Conservation (phyloP, 2,888 invertebrate species). For the Heteromyza rotundicornis region DNA sequence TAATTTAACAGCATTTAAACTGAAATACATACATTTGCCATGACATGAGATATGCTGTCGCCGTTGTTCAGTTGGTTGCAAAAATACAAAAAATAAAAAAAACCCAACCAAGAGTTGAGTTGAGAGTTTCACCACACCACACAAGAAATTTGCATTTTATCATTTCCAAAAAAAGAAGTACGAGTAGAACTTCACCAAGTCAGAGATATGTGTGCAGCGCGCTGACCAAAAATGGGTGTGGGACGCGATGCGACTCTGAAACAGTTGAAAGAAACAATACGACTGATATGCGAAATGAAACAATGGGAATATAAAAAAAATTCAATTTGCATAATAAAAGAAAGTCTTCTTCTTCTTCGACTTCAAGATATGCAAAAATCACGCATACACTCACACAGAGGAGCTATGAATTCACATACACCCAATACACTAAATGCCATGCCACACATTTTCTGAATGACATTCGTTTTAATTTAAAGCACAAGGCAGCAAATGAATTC, state of each 20-base stretch:
- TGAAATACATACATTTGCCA: neutral
- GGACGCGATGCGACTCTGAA: neutral
- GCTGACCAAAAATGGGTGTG: slow-evolving; percentile 9
- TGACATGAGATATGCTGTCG: neutral
- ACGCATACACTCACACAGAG: neutral
- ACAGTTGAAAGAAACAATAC: neutral
- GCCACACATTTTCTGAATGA: neutral
- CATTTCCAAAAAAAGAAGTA: slow-evolving; percentile 1
- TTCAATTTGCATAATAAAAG: slow-evolving; percentile 13
- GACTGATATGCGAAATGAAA: slow-evolving; percentile 7
- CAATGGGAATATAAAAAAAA: slow-evolving; percentile 12
- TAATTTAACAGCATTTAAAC: neutral
- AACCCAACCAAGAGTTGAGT: too few relatives aligned
- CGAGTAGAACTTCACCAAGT: neutral
- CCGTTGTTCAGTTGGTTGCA: neutral
- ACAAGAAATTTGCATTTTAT: slow-evolving; percentile 8
- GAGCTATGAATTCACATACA: too few relatives aligned
- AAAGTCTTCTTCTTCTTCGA: slow-evolving; percentile 14
- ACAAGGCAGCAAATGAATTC: neutral
- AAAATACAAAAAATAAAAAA: too few relatives aligned
- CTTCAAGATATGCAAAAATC: neutral
- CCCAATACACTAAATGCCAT: too few relatives aligned
- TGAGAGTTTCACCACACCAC: neutral
- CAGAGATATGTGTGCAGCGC: neutral
- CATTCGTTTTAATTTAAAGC: slow-evolving; percentile 2